Conservation (phyloP, 2,797 vertebrate genomes). For the Chloroceryle amazona region DNA sequence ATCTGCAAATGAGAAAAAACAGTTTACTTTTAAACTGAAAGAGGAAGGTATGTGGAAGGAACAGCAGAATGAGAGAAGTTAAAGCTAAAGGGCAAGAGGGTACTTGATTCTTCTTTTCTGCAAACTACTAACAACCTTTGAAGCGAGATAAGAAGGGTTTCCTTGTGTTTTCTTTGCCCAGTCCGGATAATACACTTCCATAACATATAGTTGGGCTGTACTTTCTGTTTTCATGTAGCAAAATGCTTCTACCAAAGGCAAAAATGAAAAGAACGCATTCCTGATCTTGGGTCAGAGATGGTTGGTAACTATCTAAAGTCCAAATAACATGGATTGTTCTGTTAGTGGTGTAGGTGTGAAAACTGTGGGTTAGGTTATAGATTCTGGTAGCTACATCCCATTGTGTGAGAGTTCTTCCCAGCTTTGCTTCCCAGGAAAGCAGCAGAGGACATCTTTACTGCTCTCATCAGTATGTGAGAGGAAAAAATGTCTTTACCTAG, state of each 20-base stretch:
- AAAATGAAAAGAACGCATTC: not conserved
- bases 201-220: not conserved
- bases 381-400: not conserved
- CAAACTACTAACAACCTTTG: not conserved
- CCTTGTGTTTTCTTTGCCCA: not conserved
- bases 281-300: not conserved
- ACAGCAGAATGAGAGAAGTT: not conserved
- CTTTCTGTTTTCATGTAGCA: not conserved
- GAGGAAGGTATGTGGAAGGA: not conserved
- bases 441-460: not conserved
- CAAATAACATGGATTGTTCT: not conserved
- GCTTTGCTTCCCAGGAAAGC: not conserved
- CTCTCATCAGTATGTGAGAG: not conserved
- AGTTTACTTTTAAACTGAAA: not conserved
- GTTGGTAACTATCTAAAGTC: not conserved
- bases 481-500: not conserved
- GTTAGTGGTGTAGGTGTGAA: not conserved
- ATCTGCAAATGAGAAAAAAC: not conserved
- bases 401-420: not conserved
- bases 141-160: not conserved
- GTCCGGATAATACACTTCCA: not conserved
- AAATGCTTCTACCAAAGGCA: not conserved
- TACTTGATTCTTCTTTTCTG: not conserved
- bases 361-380: not conserved
- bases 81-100: not conserved